These are phyloP conservation scores for Neomonachus schauinslandi DNA, from an alignment of 2,113 vertebrate genomes.

Conservation along the genomic window DNA sequence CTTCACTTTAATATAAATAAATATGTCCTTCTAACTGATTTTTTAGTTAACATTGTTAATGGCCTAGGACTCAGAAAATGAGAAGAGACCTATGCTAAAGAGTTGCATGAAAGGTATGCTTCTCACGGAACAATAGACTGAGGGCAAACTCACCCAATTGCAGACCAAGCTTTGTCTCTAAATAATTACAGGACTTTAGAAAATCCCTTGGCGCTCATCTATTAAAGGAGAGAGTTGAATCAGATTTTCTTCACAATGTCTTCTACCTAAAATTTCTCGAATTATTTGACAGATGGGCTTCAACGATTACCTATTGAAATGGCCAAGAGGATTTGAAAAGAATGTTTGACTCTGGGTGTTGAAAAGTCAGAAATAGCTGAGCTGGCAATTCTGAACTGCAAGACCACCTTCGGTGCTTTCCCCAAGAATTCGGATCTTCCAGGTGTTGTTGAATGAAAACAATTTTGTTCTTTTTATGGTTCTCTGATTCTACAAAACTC, in stretches of 20 bases:
- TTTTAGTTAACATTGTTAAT: not conserved
- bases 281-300: not conserved
- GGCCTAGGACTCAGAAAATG: not conserved
- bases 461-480: not conserved
- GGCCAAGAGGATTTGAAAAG: not conserved
- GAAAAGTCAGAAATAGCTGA: not conserved
- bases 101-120: not conserved
- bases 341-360: not conserved
- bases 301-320: not conserved
- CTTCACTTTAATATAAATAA: not conserved
- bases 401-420: not conserved
- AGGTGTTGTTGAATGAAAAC: not conserved
- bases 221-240: not conserved
- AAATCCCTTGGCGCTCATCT: not conserved
- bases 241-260: not conserved
- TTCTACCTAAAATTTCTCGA: not conserved
- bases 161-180: not conserved
- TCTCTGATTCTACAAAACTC: not conserved
- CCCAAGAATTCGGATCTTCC: not conserved
- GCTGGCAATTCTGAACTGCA: not conserved
- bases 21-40: not conserved
- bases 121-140: not conserved
- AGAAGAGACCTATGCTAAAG: not conserved
- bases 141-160: too few relatives aligned
- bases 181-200: not conserved